Base-by-base conservation (phyloP, 2,797 vertebrate species). In the Poecile montanus region DNA sequence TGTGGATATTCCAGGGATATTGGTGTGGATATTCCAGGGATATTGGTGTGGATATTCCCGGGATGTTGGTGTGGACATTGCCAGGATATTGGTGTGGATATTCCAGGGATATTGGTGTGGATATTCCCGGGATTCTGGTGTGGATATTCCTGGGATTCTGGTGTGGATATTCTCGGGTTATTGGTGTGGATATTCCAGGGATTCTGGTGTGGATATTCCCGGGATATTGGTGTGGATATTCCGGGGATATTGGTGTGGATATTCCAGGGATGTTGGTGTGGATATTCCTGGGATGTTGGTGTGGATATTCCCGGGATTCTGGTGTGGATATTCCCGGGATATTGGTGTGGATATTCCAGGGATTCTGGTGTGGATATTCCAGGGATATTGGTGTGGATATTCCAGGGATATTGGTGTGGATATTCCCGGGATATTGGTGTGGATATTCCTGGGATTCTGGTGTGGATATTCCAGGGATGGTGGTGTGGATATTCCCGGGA, bases 101-200 rank as follows among this genome's bases (percentile, higher is more conserved):
- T 48, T 48, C 4, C 44, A 20, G 12, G 12, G 16, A 34, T 1
- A 1, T 20, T 18, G 7, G 2, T 22, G 22, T 45, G 30, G 11
- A n/a, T 65, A 7, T 44, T 32, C 14, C 14, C 8, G 21, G 15
- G 6, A n/a, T 2, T 1, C 2, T 22, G 13, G 1, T 13, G 30
- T 16, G 23, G 25, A 42, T 20, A 5, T 61, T 25, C 34, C 13
- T 16, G 8, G 13, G n/a, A 34, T 3, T 4, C 12, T 13, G 11
- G 4, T 11, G 45, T 44, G 48, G 38, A 15, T 29, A 11, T 45
- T 44, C 40, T 16, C 5, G 18, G 16, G 40, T 13, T 0, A 1
- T 7, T 14, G 36, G 4, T 5, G 36, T 25, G 61, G n/a, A 16
- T 21, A 16, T 67, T 18, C 19, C 58, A 22, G 5, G 3, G 19